These are phyloP conservation scores for Coenobita brevimanus DNA, from an alignment of 1,140 invertebrate species.

Conservation along the genomic window DNA sequence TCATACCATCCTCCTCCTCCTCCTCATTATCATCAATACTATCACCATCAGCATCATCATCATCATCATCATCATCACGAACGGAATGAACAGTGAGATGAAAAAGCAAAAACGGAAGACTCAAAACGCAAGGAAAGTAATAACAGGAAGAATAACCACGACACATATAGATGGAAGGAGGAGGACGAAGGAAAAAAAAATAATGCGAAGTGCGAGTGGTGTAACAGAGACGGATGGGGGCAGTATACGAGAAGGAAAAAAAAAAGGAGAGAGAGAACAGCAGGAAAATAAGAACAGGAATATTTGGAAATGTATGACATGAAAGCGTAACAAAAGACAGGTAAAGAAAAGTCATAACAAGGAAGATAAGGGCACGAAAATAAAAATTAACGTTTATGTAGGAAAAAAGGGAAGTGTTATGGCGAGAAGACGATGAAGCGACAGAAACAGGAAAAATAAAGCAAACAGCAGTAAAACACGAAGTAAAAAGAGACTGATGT, in stretches of 20 bases:
- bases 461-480: background rate
- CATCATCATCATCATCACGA: no score
- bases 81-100: no score
- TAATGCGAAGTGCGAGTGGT: no score
- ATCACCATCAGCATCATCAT: no score
- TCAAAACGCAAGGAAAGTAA: no score
- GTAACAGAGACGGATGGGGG: background rate
- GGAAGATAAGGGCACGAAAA: background rate
- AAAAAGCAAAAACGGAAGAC: no score
- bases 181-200: no score
- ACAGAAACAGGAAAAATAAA: background rate
- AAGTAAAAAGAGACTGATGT: background rate
- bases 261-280: background rate
- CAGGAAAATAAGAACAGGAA: background rate
- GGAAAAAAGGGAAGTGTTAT: background rate
- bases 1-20: no score
- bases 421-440: background rate
- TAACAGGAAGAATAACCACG: no score
- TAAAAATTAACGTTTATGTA: background rate
- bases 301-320: background rate
- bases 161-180: no score
- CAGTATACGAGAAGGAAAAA: background rate
- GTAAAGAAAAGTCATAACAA: background rate
- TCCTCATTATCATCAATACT: no score
- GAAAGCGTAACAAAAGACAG: background rate